A percentile compares a stretch with the other conserved stretches of the same genome.
Conservation (phyloP, 2,113 vertebrate genomes). For the Dolichallabes microphthalmus region DNA sequence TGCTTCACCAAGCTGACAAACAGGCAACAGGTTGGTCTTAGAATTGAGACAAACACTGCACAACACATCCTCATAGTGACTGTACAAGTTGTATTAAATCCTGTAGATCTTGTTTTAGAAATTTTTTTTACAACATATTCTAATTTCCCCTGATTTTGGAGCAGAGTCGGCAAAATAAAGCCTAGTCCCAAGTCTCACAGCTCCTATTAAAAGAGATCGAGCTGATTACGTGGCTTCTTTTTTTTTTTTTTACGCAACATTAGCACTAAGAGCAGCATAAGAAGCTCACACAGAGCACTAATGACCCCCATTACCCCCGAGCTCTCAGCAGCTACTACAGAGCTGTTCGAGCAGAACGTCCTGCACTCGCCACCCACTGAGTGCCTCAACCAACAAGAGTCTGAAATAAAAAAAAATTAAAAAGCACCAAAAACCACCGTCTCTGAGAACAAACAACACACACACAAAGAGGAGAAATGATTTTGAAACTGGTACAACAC, state of each 20-base stretch:
- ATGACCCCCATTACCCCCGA: conserved; percentile 46
- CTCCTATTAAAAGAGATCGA: conserved; percentile 43
- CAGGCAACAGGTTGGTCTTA: neutral
- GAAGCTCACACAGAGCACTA: conserved; percentile 42
- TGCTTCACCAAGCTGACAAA: neutral
- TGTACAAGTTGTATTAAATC: neutral
- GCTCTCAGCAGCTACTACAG: conserved; percentile 25
- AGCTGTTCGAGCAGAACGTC: conserved; percentile 32
- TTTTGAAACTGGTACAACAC: neutral
- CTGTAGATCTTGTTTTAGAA: neutral
- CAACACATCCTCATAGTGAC: neutral
- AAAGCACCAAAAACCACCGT: neutral
- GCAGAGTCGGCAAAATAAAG: conserved; percentile 40
- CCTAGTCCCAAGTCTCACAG: conserved; percentile 8
- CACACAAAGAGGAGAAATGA: neutral
- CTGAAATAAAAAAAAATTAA: neutral
- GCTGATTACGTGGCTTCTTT: conserved; percentile 43
- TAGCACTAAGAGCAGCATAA: conserved; percentile 41
- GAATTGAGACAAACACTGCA: neutral
- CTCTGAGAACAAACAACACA: neutral
- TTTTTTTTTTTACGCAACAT: conserved; percentile 51
- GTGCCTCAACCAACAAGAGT: neutral
- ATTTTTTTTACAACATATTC: neutral
- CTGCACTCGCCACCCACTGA: conserved; percentile 22
- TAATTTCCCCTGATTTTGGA: neutral